Evolutionary conservation across 2,888 invertebrate species (phyloP), one percentile per base, ranked within the genome.

Genomic region (Galeopsomyia nigrocyanea): DNA sequence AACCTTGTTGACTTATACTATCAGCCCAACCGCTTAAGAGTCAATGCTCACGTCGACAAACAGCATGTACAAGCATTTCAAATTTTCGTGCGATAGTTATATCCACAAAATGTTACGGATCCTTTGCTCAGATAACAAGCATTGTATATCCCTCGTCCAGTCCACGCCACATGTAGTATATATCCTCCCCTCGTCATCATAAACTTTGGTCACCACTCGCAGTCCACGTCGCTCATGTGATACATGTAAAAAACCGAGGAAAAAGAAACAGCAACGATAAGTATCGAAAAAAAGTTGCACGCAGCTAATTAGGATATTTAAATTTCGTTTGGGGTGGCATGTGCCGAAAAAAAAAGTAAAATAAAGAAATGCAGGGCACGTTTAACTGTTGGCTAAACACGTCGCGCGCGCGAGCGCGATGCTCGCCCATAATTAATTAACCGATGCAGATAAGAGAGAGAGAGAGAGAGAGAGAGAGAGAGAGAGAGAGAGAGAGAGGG

Each of bases 341-440:
- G 49, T 60, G 55, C 39, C 50, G 46, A 68, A 55, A 55, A 22
- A 21, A 39, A 39, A 39, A 26, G 55, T 57, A 51, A 55, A 66
- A 66, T 69, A 73, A 69, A 57, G 66, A 73, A 26, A 26, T 5
- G 26, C 7, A 7, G 73, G 21, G 26, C 47, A 6, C 49, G 50
- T 21, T 6, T 47, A 80, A 82, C 82, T 83, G 83, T 83, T 83
- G 84, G 81, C 82, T 84, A 84, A 85, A 85, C 84, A 83, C 82
- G 82, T 19, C 22, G 10, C 79, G 78, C 76, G 78, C 72, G 77
- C 75, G 82, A 83, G 82, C 78, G 81, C 78, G 82, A 82, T 86
- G 22, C 39, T 7, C 10, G 39, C 31, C 50, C 65, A 65, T 73
- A 75, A 75, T 75, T 75, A 75, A 75, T 75, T 75, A 73, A 50